A percentile compares a stretch with the other conserved stretches of the same genome.
These are phyloP conservation scores for Psittacus erithacus DNA, from an alignment of 2,113 vertebrate species.

Conservation along the genomic window DNA sequence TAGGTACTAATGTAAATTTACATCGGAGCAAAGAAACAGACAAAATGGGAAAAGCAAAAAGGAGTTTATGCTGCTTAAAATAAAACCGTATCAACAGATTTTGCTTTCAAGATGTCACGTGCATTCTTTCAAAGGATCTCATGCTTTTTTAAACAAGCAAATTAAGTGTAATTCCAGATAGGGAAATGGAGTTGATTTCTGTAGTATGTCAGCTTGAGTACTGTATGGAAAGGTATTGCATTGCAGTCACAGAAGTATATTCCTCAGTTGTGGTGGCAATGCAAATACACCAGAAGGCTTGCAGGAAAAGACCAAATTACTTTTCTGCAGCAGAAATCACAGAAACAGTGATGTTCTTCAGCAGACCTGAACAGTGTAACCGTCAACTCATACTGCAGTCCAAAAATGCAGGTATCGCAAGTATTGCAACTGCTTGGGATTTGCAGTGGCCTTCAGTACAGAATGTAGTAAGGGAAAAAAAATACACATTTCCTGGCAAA, in stretches of 20 bases:
- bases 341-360: background rate
- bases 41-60: background rate
- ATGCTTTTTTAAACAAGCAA: background rate
- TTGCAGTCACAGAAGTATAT: background rate
- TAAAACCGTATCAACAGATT: background rate
- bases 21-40: background rate
- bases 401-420: accelerated
- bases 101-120: background rate
- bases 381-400: background rate
- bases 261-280: background rate
- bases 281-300: background rate
- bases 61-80: background rate
- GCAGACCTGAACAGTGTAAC: background rate
- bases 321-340: background rate
- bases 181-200: background rate
- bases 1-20: background rate
- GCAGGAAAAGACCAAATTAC: background rate
- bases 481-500: background rate
- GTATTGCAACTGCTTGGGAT: background rate
- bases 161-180: background rate
- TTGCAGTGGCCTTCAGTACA: background rate
- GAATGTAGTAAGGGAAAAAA: background rate
- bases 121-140: background rate
- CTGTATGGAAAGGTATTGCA: background rate
- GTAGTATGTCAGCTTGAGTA: background rate